Evolutionary conservation across 2,113 vertebrate species (phyloP).

Genomic region (Cyprinus carpio): DNA sequence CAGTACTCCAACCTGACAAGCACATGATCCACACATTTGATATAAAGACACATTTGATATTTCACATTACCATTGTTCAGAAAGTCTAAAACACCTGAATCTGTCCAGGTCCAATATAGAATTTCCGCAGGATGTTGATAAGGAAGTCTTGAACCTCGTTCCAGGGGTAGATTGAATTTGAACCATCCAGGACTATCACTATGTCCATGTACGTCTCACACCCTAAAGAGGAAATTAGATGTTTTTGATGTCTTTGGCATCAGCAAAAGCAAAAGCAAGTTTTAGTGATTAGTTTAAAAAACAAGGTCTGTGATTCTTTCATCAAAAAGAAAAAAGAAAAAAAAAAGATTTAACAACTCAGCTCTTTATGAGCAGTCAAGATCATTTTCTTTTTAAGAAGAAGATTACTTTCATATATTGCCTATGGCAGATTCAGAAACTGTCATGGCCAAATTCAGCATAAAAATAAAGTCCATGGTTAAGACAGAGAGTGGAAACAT

Average conservation of each 20-base stretch:
- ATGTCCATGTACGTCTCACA: constrained; percentile 99
- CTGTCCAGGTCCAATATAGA: constrained; percentile 93
- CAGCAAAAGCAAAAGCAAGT: background rate
- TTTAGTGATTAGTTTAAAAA: background rate
- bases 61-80: background rate
- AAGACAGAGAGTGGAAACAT: constrained; percentile 26
- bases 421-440: constrained; percentile 20
- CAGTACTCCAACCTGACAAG: constrained; percentile 88
- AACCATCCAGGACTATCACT: constrained; percentile 94
- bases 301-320: background rate
- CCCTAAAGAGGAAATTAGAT: constrained; percentile 71
- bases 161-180: constrained; percentile 98
- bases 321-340: background rate
- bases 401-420: background rate
- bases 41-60: background rate
- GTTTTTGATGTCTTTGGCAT: background rate
- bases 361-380: constrained; percentile 3
- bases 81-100: constrained; percentile 83
- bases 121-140: constrained; percentile 94
- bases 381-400: constrained; percentile 12
- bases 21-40: background rate
- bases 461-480: constrained; percentile 20
- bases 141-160: constrained; percentile 94
- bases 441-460: constrained; percentile 14
- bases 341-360: background rate